Evolutionary conservation across 2,797 vertebrate genomes (phyloP).

Genomic region (Channa striata): DNA sequence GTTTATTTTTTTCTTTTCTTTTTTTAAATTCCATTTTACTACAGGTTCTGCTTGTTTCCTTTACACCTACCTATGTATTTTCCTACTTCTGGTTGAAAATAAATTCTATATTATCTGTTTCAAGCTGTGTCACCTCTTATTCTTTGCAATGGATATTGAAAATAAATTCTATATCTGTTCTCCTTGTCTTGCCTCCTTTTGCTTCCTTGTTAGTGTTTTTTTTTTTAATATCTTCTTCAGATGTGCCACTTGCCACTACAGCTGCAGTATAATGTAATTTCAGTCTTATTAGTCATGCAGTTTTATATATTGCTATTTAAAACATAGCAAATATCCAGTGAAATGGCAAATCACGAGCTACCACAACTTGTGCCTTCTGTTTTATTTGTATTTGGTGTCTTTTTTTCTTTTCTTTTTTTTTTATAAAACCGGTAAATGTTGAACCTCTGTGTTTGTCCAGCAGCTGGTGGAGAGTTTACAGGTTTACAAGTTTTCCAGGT

Average conservation of each 20-base stretch:
- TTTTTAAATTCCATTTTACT: constrained; percentile 85
- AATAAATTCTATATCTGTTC: constrained; percentile 79
- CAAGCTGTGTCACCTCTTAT: constrained; percentile 90
- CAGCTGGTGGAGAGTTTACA: constrained; percentile 23
- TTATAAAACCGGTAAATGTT: not conserved
- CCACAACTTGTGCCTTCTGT: no score
- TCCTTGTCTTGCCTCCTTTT: constrained; percentile 49
- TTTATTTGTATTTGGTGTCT: no score
- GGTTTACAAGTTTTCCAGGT: not conserved
- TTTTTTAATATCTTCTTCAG: not conserved
- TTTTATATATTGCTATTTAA: not conserved
- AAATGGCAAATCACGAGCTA: not conserved
- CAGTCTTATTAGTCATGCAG: not conserved
- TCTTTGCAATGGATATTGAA: constrained; percentile 79
- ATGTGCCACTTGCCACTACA: not conserved
- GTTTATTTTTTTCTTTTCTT: constrained; percentile 62
- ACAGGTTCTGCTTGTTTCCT: constrained; percentile 95
- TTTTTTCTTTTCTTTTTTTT: not conserved
- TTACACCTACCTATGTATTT: constrained; percentile 97
- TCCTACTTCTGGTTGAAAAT: constrained; percentile 99
- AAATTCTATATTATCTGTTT: constrained; percentile 99
- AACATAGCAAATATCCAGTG: not conserved
- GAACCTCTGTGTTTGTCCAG: constrained; percentile 22
- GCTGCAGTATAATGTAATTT: not conserved
- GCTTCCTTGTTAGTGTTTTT: constrained; percentile 15